These are phyloP conservation scores for Galerucella pusilla DNA, from an alignment of 2,888 invertebrate genomes.

Conservation along the genomic window DNA sequence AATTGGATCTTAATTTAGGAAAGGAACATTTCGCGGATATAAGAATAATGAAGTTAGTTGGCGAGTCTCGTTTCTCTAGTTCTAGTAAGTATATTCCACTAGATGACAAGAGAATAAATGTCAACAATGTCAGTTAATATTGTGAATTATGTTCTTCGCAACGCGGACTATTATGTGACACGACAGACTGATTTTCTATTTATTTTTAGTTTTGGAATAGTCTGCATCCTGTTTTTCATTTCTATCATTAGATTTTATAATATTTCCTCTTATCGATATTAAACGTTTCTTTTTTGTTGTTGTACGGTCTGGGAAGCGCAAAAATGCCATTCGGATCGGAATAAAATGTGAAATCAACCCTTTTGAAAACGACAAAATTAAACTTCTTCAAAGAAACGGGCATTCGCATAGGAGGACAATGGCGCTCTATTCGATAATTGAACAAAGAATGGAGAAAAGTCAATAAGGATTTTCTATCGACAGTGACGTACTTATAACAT, in stretches of 20 bases:
- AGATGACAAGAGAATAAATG: conserved; percentile 34
- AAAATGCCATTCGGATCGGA: conserved; percentile 17
- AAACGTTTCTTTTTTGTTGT: neutral
- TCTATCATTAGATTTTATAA: neutral
- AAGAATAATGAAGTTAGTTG: conserved; percentile 43
- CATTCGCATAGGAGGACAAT: conserved; percentile 27
- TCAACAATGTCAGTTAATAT: conserved; percentile 29
- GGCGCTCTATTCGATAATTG: conserved; percentile 36
- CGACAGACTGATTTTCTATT: neutral
- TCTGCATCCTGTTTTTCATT: neutral
- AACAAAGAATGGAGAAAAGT: conserved; percentile 37
- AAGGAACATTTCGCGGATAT: conserved; percentile 41
- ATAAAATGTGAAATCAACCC: conserved; percentile 26
- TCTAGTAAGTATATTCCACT: neutral
- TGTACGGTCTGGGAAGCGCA: conserved; percentile 10
- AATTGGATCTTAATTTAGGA: conserved; percentile 40
- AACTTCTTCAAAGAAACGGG: conserved; percentile 32
- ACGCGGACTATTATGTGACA: neutral
- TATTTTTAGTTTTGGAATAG: neutral
- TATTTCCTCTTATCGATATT: neutral
- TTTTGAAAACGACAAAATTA: conserved; percentile 26
- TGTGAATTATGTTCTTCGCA: conserved; percentile 24
- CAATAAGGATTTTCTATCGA: conserved; percentile 37
- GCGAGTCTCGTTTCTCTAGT: conserved; percentile 13
- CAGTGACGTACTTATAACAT: conserved; percentile 4